A percentile compares a stretch with the other conserved stretches of the same genome.
phyloP scores from a whole-genome alignment of 2,113 vertebrate species.

The Neolamprologus devosi region DNA sequence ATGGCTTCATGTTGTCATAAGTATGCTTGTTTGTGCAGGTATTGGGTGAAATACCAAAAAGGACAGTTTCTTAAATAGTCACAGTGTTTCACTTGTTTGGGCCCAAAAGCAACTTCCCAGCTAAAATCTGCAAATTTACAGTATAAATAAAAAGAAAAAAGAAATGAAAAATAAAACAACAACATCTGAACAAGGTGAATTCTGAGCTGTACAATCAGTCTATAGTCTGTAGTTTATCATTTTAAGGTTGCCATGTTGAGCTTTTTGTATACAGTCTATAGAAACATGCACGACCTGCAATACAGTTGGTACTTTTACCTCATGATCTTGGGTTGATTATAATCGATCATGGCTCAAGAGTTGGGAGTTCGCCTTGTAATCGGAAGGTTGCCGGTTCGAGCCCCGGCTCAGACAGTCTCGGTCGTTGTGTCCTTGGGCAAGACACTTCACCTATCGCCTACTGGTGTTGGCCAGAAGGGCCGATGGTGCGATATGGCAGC shows the following conservation, averaged over 20 bases:
- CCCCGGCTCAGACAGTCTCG: accelerated
- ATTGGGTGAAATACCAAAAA: not conserved
- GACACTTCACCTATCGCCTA: not conserved
- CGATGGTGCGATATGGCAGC: accelerated
- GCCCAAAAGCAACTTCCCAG: not conserved
- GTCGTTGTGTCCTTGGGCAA: not conserved
- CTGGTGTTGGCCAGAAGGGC: not conserved
- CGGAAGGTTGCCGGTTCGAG: accelerated
- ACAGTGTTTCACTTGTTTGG: not conserved
- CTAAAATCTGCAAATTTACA: not conserved
- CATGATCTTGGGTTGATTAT: not conserved
- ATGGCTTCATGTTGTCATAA: not conserved
- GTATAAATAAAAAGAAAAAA: not conserved
- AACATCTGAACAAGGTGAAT: not conserved
- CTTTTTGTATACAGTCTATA: not conserved
- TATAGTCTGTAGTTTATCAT: not conserved
- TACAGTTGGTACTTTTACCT: not conserved
- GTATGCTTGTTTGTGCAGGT: not conserved
- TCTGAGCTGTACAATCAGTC: not conserved
- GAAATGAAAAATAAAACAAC: not conserved
- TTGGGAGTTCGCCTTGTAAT: not conserved
- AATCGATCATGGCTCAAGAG: not conserved
- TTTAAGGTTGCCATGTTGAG: not conserved
- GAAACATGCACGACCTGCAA: not conserved
- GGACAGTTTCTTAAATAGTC: not conserved